Evolutionary conservation across 2,797 vertebrate species (phyloP).

Genomic region (Rhinogobio ventralis): DNA sequence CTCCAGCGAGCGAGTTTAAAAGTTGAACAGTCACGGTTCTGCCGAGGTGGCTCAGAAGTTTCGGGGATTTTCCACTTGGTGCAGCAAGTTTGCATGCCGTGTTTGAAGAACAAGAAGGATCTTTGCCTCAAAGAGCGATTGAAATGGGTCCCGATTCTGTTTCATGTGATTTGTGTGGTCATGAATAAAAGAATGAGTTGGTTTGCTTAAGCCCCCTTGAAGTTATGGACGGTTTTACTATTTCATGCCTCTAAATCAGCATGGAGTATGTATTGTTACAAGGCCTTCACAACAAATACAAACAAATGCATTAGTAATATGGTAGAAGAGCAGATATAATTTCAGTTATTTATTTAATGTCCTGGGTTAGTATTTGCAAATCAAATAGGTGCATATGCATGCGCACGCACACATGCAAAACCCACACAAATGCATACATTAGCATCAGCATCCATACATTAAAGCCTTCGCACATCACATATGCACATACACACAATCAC

Average conservation of each 20-base stretch:
- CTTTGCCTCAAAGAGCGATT: slow-evolving; percentile 44
- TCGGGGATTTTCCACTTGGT: slow-evolving; percentile 41
- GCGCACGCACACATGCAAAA: neutral
- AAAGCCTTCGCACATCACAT: slow-evolving; percentile 2
- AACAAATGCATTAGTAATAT: slow-evolving; percentile 32
- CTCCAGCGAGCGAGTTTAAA: slow-evolving; percentile 70
- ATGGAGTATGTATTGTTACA: slow-evolving; percentile 43
- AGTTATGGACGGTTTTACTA: slow-evolving; percentile 52
- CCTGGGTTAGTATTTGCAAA: slow-evolving; percentile 15
- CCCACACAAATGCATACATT: slow-evolving; percentile 15
- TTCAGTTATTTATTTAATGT: slow-evolving; percentile 13
- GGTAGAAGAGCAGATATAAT: neutral
- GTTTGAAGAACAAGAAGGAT: slow-evolving; percentile 46
- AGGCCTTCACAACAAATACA: slow-evolving; percentile 33
- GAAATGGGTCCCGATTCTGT: slow-evolving; percentile 24
- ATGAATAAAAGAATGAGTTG: slow-evolving; percentile 52
- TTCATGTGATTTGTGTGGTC: slow-evolving; percentile 55
- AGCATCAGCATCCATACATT: neutral
- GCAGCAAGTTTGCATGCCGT: slow-evolving; percentile 16
- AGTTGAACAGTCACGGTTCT: slow-evolving; percentile 42
- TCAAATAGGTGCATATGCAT: slow-evolving; percentile 23
- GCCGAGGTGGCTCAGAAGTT: slow-evolving; percentile 39
- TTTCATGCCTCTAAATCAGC: slow-evolving; percentile 56
- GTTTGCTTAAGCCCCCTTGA: slow-evolving; percentile 42
- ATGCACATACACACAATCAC: slow-evolving; percentile 8